phyloP scores from a whole-genome alignment of 64 coral and sea anemone species.

The Orbicella faveolata region DNA sequence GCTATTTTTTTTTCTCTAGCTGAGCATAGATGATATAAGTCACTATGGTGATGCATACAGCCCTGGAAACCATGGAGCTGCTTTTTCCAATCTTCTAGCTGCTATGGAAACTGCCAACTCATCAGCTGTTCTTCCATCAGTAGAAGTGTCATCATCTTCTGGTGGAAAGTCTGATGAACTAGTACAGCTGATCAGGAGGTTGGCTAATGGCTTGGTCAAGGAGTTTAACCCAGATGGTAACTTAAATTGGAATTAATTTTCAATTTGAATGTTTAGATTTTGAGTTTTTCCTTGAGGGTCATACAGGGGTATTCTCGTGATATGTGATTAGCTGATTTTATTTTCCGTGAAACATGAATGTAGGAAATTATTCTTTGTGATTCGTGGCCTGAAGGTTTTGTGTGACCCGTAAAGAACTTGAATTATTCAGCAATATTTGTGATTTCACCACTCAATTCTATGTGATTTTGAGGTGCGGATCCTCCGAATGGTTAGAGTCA shows the following conservation, averaged over 20 bases:
- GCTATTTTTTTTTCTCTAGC: conserved; percentile 29
- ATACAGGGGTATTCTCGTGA: no score
- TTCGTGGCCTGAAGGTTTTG: no score
- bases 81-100: conserved; percentile 41
- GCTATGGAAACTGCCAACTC: conserved; percentile 76
- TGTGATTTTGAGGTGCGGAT: no score
- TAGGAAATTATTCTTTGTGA: no score
- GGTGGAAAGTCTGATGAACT: conserved; percentile 6
- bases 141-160: conserved; percentile 16
- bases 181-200: conserved; percentile 24
- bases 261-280: no score
- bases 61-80: conserved; percentile 31
- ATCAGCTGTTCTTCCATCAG: conserved; percentile 57
- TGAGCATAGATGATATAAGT: conserved; percentile 86
- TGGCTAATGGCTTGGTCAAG: conserved; percentile 24
- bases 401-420: no score
- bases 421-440: no score
- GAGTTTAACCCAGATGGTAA: conserved; percentile 23
- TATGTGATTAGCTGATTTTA: no score
- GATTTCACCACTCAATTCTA: no score
- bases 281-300: no score
- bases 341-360: no score
- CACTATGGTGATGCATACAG: conserved; percentile 79
- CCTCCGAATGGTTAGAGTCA: no score
- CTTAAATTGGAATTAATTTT: neutral